Evolutionary conservation across 2,113 vertebrate species (phyloP), one percentile per base, ranked within the genome.

Genomic region (Ascaphus truei): DNA sequence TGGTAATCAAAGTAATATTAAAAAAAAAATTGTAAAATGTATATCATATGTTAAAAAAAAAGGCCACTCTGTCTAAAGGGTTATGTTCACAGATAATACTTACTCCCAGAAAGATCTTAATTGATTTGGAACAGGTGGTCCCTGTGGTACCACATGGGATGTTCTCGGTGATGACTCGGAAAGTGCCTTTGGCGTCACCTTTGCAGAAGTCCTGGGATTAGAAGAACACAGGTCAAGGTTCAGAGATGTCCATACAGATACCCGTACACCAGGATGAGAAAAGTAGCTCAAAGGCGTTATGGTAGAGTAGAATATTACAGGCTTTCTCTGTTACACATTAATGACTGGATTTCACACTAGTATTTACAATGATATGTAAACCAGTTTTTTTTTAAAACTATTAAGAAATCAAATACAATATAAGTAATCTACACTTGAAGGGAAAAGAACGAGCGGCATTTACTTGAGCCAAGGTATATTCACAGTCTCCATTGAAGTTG

Each of bases 401-500:
- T n/a, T n/a, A n/a, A n/a, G n/a, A n/a, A n/a, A n/a, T n/a, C n/a
- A n/a, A n/a, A n/a, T n/a, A n/a, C n/a, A n/a, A n/a, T n/a, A n/a
- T n/a, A n/a, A n/a, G n/a, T n/a, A n/a, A n/a, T n/a, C n/a, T n/a
- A n/a, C n/a, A n/a, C n/a, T n/a, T n/a, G n/a, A n/a, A n/a, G n/a
- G n/a, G n/a, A 47, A 52, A 25, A 58, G 3, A 50, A 23, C 34
- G 52, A 13, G 33, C 33, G 3, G 16, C 22, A 20, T 55, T 1
- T 85, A 97, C 95, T 85, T 94, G 91, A 36, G 86, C 77, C 26
- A 98, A 80, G 0, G 85, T 89, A 68, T 96, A 96, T 90, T 94
- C 89, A 80, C 94, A 97, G 77, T 76, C 87, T 73, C 95, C 95
- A 31, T 87, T 90, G 45, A 94, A 98, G 72, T 23, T 84, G 77